Conservation (phyloP, 2,113 vertebrate genomes). For the Apteryx owenii region DNA sequence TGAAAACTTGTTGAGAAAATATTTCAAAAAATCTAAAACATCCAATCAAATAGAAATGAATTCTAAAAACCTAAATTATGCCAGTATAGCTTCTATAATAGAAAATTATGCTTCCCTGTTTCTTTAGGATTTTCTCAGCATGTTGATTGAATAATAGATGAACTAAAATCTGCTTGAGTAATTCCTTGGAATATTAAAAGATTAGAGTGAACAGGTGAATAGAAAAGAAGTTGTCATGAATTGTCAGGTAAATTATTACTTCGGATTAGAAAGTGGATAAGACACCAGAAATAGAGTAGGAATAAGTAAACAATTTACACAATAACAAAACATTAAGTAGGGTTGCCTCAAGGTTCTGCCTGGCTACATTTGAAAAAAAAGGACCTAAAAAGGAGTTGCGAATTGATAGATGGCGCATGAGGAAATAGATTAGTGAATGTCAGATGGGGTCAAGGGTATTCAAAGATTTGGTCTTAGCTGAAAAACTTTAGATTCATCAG, state of each 20-base stretch:
- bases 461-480: background rate
- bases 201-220: constrained; percentile 14
- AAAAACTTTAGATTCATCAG: background rate
- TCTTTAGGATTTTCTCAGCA: background rate
- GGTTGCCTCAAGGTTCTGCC: background rate
- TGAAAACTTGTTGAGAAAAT: background rate
- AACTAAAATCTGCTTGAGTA: background rate
- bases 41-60: background rate
- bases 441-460: background rate
- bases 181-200: constrained; percentile 24
- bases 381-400: background rate
- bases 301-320: constrained; percentile 27
- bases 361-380: background rate
- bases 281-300: background rate
- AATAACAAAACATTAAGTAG: background rate
- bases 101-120: background rate
- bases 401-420: background rate
- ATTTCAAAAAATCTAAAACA: background rate
- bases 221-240: background rate
- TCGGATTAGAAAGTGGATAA: constrained; percentile 39
- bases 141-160: constrained; percentile 5
- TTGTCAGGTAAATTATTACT: constrained; percentile 42
- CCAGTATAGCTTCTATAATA: background rate
- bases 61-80: background rate
- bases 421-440: background rate